Evolutionary conservation across 2,113 vertebrate genomes (phyloP), one percentile per base, ranked within the genome.

Genomic region (Datnioides undecimradiatus): DNA sequence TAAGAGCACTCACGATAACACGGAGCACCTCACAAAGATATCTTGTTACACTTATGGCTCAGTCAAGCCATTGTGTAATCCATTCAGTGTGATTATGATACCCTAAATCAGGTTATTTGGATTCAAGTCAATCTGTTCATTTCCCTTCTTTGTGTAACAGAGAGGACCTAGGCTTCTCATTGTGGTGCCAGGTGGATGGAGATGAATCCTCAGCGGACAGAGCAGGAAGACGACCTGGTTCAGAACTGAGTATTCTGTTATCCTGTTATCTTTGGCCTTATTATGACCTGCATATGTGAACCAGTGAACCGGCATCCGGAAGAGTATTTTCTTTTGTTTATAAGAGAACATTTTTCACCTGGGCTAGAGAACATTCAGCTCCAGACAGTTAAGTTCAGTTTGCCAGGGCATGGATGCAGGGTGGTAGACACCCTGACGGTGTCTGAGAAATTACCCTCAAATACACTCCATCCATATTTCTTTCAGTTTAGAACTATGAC

Each of bases 61-160:
- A 74, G 78, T 82, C 87, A 91, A 91, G 78, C 84, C 89, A 86
- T 87, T 85, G 68, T 88, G 80, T 92, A 91, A 94, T 93, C 90
- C 78, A 86, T 82, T 94, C 91, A 88, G 80, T 68, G 85, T 68
- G 66, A 88, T 89, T 82, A 81, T 87, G 90, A 93, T 86, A 80
- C 76, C 74, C 81, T 72, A 90, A 93, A 95, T 95, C 88, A 74
- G 84, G 88, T 95, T 94, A 94, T 88, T 90, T 83, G 85, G 79
- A 91, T 90, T 87, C 80, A 57, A 86, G 82, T 88, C 91, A 93
- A 83, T 87, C 86, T 92, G 91, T 85, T 91, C 81, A 89, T 87
- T 93, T 93, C 84, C 87, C 52, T 57, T 84, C 69, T 87, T 79
- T 87, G 74, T 87, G 81, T 45, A 79, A 77, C 71, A 27, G 67